Base-by-base conservation (phyloP, 2,888 invertebrate species). In the Euproctis similis region DNA sequence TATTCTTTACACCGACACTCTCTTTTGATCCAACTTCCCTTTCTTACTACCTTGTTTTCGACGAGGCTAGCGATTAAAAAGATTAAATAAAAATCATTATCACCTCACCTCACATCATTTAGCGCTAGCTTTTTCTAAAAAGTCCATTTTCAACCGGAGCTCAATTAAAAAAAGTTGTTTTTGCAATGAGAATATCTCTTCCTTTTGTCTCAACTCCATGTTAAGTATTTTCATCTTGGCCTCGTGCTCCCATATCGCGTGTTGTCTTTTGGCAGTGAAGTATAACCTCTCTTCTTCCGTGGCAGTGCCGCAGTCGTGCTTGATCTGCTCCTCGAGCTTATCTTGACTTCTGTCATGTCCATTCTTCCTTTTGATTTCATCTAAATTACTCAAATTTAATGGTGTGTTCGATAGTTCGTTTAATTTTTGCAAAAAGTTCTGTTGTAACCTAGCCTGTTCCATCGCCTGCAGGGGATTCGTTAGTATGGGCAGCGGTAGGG, bases 211-310 rank as follows among this genome's bases (percentile, higher is more conserved):
- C 1, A 85, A 36, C 28, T 85, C 85, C 84, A 85, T 80, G 34
- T 81, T 80, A 0, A 85, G 43, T 1, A 85, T 85, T 31, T 82
- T 84, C 85, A 85, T 85, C 36, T 82, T 84, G 1, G 85, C 84
- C 31, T 85, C 85, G 48, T 85, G 85, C 31, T 85, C 85, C 76
- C 78, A 80, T 12, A 75, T 67, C 0, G 85, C 85, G 46, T 85
- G 85, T 21, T 85, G 84, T 4, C 85, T 49, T 41, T 84, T 85
- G 8, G 84, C 82, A 0, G 63, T 62, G 40, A 73, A 85, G 39
- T 85, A 85, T 19, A 82, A 34, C 19, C 74, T 53, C 30, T 85
- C 81, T 13, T 81, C 81, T 6, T 82, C 82, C 0, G 78, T 76
- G 0, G 78, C 75, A 0, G 61, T 53, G 0, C 62, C 60, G 24